These are phyloP conservation scores for Nowickia ferox DNA, from an alignment of 2,888 invertebrate genomes.

Conservation along the genomic window DNA sequence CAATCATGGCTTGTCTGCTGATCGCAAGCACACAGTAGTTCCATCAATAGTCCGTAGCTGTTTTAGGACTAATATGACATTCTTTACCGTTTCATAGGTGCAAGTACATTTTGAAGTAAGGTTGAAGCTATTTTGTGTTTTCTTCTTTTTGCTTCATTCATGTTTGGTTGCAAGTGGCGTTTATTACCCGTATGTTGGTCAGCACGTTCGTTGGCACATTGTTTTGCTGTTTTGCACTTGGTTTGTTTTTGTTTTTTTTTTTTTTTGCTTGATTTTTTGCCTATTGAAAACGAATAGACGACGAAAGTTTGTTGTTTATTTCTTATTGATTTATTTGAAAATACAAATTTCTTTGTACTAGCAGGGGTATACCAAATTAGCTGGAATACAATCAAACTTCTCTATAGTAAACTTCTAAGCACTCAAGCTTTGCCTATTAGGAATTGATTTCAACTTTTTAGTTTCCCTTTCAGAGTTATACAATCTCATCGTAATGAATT, in stretches of 20 bases:
- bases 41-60: slow-evolving; percentile 13
- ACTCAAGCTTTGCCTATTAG: too few relatives aligned
- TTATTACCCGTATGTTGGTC: slow-evolving; percentile 53
- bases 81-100: slow-evolving; percentile 15
- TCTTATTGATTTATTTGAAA: slow-evolving; percentile 25
- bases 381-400: background rate
- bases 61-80: slow-evolving; percentile 22
- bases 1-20: slow-evolving; percentile 6
- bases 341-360: slow-evolving; percentile 1
- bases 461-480: too few relatives aligned
- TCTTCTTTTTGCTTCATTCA: slow-evolving; percentile 17
- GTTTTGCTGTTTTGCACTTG: slow-evolving; percentile 48
- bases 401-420: too few relatives aligned
- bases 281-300: slow-evolving; percentile 43
- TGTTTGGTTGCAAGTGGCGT: slow-evolving; percentile 58
- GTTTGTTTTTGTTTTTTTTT: too few relatives aligned
- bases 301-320: slow-evolving; percentile 39
- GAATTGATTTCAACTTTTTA: too few relatives aligned
- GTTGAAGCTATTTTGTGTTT: slow-evolving; percentile 1
- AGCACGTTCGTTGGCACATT: slow-evolving; percentile 64
- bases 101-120: slow-evolving; percentile 14
- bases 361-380: background rate
- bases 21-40: slow-evolving; percentile 41
- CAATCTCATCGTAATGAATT: too few relatives aligned
- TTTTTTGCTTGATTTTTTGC: slow-evolving; percentile 41